Conservation (phyloP, 2,888 invertebrate species). For the Scaptodrosophila latifasciaeformis region DNA sequence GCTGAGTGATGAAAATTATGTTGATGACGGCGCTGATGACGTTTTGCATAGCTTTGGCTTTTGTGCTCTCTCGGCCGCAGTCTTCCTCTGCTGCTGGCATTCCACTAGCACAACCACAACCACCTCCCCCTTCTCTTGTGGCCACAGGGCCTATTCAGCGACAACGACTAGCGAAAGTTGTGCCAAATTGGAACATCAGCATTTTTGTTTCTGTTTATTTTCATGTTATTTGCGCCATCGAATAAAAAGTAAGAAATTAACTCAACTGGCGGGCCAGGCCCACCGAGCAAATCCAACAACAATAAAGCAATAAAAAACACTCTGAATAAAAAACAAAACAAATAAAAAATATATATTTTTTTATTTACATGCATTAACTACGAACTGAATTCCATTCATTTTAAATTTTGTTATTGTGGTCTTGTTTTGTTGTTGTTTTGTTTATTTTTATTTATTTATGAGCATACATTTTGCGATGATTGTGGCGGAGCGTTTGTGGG, state of each 20-base stretch:
- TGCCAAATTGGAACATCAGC: constrained; percentile 67
- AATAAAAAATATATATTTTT: too few species aligned
- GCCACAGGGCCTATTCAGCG: constrained; percentile 35
- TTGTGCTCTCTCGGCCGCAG: constrained; percentile 40
- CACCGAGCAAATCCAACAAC: constrained; percentile 11
- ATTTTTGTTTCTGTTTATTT: constrained; percentile 57
- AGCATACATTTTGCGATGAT: constrained; percentile 15
- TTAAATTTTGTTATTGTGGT: too few species aligned
- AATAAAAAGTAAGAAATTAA: too few species aligned
- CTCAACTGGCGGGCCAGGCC: constrained; percentile 4
- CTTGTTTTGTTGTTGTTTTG: neutral
- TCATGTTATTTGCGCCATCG: constrained; percentile 39
- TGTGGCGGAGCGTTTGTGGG: neutral
- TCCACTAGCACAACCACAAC: constrained; percentile 6
- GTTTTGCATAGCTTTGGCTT: constrained; percentile 42
- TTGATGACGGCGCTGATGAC: constrained; percentile 65
- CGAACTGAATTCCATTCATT: constrained; percentile 19
- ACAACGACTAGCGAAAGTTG: constrained; percentile 67
- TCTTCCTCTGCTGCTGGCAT: constrained; percentile 30
- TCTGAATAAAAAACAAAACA: constrained; percentile 28
- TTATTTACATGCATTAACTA: constrained; percentile 43
- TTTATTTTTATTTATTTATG: constrained; percentile 11
- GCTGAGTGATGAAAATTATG: constrained; percentile 67
- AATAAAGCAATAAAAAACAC: constrained; percentile 19
- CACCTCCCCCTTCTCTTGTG: constrained; percentile 7